Evolutionary conservation across 2,888 invertebrate species (phyloP).

Genomic region (Molanna angustata): DNA sequence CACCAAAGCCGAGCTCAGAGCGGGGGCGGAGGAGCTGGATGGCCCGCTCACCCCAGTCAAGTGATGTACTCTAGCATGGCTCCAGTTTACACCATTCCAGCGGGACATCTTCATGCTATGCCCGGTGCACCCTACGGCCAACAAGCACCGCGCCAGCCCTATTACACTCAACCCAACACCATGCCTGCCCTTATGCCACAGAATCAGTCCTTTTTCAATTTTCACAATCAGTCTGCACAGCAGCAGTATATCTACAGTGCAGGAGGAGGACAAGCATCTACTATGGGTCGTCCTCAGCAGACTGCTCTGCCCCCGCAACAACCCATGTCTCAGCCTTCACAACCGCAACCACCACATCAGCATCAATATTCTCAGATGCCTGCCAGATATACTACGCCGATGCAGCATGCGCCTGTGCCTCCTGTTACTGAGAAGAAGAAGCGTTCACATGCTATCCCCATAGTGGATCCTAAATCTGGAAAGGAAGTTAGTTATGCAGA

Average conservation of each 20-base stretch:
- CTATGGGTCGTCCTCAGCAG: background rate
- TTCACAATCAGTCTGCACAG: slow-evolving; percentile 10
- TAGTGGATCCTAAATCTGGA: slow-evolving; percentile 35
- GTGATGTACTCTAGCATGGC: slow-evolving; percentile 16
- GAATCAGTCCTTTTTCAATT: slow-evolving; percentile 9
- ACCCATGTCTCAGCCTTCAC: slow-evolving; percentile 42
- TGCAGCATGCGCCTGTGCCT: slow-evolving; percentile 43
- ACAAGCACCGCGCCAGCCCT: slow-evolving; percentile 16
- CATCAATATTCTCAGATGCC: slow-evolving; percentile 40
- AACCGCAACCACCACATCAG: slow-evolving; percentile 41
- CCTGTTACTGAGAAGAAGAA: slow-evolving; percentile 29
- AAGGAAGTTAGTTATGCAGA: slow-evolving; percentile 35
- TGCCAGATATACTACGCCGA: slow-evolving; percentile 42
- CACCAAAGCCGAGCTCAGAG: slow-evolving; percentile 33
- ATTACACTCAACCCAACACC: slow-evolving; percentile 13
- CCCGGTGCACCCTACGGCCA: slow-evolving; percentile 12
- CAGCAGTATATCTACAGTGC: slow-evolving; percentile 3
- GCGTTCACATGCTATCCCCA: slow-evolving; percentile 18
- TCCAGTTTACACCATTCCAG: background rate
- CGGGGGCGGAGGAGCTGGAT: slow-evolving; percentile 30
- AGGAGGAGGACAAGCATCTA: background rate
- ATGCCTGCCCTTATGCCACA: slow-evolving; percentile 16
- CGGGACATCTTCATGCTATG: slow-evolving; percentile 12
- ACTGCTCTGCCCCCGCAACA: slow-evolving; percentile 30
- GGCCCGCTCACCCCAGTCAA: slow-evolving; percentile 33